Conservation (phyloP, 37 sponge, comb jelly and placozoan species). For the Aplysina aerophoba region DNA sequence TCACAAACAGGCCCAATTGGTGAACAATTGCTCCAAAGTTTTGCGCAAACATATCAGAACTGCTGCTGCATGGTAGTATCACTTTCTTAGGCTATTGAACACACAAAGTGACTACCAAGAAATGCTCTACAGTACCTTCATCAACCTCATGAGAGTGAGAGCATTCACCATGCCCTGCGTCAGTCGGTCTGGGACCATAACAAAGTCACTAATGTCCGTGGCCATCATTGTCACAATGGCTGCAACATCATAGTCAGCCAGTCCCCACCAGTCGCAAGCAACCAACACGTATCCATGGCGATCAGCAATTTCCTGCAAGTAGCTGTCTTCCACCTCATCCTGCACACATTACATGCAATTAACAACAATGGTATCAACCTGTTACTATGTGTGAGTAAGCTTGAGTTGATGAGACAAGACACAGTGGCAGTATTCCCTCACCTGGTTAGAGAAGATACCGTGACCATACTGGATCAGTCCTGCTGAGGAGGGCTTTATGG, state of each 20-base stretch:
- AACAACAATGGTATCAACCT: background rate
- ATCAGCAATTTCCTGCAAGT: conserved; percentile 70
- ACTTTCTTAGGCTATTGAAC: too few relatives aligned
- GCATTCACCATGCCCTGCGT: conserved; percentile 79
- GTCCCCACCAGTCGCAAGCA: conserved; percentile 85
- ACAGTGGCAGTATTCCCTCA: background rate
- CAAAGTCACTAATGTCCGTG: conserved; percentile 39
- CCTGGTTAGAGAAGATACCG: conserved; percentile 75
- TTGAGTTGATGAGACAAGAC: background rate
- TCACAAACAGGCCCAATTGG: too few relatives aligned
- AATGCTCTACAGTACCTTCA: conserved; percentile 39
- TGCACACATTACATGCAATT: background rate
- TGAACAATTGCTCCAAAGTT: too few relatives aligned
- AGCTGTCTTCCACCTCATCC: conserved; percentile 64
- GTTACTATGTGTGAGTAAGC: background rate
- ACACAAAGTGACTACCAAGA: background rate
- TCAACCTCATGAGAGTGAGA: conserved; percentile 63
- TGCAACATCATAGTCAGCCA: conserved; percentile 57
- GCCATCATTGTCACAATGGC: conserved; percentile 45
- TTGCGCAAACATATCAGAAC: too few relatives aligned
- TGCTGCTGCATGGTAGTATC: too few relatives aligned
- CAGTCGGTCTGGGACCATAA: conserved; percentile 75
- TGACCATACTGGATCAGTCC: conserved; percentile 73
- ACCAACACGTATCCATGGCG: conserved; percentile 66
- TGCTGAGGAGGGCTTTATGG: conserved; percentile 15